phyloP scores from a whole-genome alignment of 2,113 vertebrate species.

The Notarius quadriscutis region DNA sequence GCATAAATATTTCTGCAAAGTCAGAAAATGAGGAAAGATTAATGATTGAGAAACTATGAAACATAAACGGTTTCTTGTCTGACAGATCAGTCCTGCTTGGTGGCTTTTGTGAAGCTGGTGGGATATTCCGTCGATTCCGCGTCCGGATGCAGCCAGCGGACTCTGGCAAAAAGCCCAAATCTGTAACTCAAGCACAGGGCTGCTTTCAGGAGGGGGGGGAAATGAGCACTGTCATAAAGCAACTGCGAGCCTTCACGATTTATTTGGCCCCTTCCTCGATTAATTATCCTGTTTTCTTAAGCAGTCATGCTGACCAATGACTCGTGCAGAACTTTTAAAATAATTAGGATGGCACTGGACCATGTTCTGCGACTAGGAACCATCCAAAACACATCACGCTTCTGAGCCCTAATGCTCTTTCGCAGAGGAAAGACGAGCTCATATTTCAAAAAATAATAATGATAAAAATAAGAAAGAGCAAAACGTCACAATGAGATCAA shows the following conservation, averaged over 20 bases:
- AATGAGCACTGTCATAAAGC: conserved; percentile 43
- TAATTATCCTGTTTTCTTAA: conserved; percentile 53
- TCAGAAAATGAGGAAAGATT: background rate
- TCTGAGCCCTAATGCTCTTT: conserved; percentile 10
- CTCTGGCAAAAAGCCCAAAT: conserved; percentile 26
- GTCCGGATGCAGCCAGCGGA: conserved; percentile 29
- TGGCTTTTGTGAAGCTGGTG: background rate
- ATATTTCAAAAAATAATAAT: background rate
- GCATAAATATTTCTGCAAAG: background rate
- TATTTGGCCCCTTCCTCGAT: conserved; percentile 52
- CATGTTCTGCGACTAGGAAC: conserved; percentile 44
- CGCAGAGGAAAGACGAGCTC: background rate
- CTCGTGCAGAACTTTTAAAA: conserved; percentile 55
- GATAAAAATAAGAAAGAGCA: background rate
- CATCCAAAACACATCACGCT: conserved; percentile 51
- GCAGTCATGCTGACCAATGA: conserved; percentile 45
- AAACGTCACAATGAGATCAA: background rate
- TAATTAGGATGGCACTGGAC: conserved; percentile 51
- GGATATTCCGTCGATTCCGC: background rate
- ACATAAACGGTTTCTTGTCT: background rate
- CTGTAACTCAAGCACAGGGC: conserved; percentile 48
- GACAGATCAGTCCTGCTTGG: background rate
- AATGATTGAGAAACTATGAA: background rate
- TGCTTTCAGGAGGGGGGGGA: conserved; percentile 37
- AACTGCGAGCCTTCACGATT: conserved; percentile 48